Base-by-base conservation (phyloP, 2,113 vertebrate species). In the Rhinopomastus cyanomelas region DNA sequence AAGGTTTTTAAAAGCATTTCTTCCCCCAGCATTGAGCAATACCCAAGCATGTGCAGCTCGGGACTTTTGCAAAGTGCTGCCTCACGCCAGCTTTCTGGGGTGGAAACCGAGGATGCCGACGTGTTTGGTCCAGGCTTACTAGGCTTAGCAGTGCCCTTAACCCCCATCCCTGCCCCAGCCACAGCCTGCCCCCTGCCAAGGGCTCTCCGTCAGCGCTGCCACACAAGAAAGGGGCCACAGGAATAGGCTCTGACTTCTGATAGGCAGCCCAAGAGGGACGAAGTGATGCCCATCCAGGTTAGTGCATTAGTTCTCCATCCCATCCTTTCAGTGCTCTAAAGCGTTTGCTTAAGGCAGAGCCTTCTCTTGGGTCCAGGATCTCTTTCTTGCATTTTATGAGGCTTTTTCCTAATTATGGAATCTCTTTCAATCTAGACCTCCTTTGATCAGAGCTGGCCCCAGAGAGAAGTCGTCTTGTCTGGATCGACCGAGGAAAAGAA, bases 391-490 rank as follows among this genome's bases (percentile, higher is more conserved):
- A 67, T 91, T 95, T 95, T 94, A 93, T 93, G 88, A 94, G 67
- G 0, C 91, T 95, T 94, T 88, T 52, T 1, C 88, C 90, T 96
- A 94, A 96, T 95, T 95, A 96, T 71, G 88, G 94, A 96, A 95
- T 94, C 94, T 93, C 95, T 91, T 96, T 95, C 90, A 93, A 96
- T 96, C 88, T 55, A 81, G 65, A 64, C 53, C 69, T 88, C 65
- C 92, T 96, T 95, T 94, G 95, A 96, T 96, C 95, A 91, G 5
- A 30, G 68, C 73, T 71, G 80, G 90, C 92, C 88, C 92, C 74
- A 78, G 92, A 91, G 94, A 94, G 68, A 83, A 36, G 80, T 77
- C 52, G 1, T 93, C 94, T 91, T 83, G 53, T 94, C 88, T 88
- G 86, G 92, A 96, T 90, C 37, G 18, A 88, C 90, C 56, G 86